Conservation (phyloP, 2,888 invertebrate genomes). For the Cheiracanthium punctorium region DNA sequence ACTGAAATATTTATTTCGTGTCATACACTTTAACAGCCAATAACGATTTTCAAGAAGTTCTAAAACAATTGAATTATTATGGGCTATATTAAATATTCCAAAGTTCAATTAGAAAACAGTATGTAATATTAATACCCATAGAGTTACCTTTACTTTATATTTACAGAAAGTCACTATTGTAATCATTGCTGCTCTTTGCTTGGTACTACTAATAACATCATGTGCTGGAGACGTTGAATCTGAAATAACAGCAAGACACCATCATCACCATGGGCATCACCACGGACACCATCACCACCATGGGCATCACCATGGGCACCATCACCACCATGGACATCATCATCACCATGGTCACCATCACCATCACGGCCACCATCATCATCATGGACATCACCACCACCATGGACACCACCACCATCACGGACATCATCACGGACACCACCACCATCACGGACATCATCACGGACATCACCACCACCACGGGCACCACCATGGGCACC, state of each 20-base stretch:
- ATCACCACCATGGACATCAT: conserved; percentile 10
- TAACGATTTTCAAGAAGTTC: too few species aligned
- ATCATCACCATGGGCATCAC: conserved; percentile 10
- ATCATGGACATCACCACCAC: not conserved
- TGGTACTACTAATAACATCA: not conserved
- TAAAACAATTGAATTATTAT: too few species aligned
- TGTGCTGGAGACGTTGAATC: not conserved
- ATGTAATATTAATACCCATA: too few species aligned
- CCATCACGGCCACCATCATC: conserved; percentile 21
- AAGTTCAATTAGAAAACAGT: too few species aligned
- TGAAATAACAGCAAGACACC: conserved; percentile 7
- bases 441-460: conserved; percentile 29
- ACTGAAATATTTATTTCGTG: too few species aligned
- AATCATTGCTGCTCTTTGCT: not conserved
- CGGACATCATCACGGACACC: conserved; percentile 11
- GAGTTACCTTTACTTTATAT: not conserved
- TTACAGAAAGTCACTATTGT: not conserved
- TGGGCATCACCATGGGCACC: not conserved
- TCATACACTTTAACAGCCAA: too few species aligned
- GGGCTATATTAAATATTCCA: too few species aligned
- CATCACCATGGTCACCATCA: conserved; percentile 24
- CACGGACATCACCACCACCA: not conserved
- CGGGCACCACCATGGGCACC: not conserved
- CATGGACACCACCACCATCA: conserved; percentile 19
- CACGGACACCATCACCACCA: conserved; percentile 17